A percentile compares a stretch with the other conserved stretches of the same genome.
These are phyloP conservation scores for Nannoperca australis DNA, from an alignment of 2,797 vertebrate species.

Conservation along the genomic window DNA sequence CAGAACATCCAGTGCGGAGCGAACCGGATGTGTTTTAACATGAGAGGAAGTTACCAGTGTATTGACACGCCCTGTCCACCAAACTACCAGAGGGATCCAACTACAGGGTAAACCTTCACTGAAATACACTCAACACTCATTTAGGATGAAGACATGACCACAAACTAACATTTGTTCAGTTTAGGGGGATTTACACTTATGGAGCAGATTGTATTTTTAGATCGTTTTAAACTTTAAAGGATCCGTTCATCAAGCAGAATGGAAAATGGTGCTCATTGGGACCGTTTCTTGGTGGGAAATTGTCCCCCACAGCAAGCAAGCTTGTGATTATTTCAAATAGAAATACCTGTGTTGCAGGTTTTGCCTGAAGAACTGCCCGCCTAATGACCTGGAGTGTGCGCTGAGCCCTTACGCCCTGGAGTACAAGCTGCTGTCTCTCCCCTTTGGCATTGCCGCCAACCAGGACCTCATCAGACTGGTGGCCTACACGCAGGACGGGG, in stretches of 20 bases:
- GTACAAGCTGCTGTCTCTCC: slow-evolving; percentile 97
- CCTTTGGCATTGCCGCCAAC: slow-evolving; percentile 94
- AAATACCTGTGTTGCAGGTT: slow-evolving; percentile 85
- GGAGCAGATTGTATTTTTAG: neutral
- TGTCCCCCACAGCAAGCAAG: neutral
- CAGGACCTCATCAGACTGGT: slow-evolving; percentile 97
- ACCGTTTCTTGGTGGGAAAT: neutral
- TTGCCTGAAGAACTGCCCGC: slow-evolving; percentile 94
- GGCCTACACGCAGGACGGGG: slow-evolving; percentile 95
- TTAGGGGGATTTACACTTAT: neutral
- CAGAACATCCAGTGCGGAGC: slow-evolving; percentile 92
- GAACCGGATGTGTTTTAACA: slow-evolving; percentile 97
- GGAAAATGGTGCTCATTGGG: neutral
- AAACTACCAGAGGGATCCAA: slow-evolving; percentile 90
- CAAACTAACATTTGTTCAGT: neutral
- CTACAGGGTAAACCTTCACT: slow-evolving; percentile 69
- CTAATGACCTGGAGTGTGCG: slow-evolving; percentile 94
- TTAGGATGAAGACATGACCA: neutral
- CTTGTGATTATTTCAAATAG: neutral
- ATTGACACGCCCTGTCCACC: slow-evolving; percentile 96
- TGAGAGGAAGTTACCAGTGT: slow-evolving; percentile 95
- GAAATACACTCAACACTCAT: neutral
- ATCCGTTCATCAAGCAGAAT: neutral
- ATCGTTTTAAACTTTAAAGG: neutral
- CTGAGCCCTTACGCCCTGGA: slow-evolving; percentile 94